phyloP scores from a whole-genome alignment of 2,888 invertebrate genomes.

The Sphaeridia pumilis region DNA sequence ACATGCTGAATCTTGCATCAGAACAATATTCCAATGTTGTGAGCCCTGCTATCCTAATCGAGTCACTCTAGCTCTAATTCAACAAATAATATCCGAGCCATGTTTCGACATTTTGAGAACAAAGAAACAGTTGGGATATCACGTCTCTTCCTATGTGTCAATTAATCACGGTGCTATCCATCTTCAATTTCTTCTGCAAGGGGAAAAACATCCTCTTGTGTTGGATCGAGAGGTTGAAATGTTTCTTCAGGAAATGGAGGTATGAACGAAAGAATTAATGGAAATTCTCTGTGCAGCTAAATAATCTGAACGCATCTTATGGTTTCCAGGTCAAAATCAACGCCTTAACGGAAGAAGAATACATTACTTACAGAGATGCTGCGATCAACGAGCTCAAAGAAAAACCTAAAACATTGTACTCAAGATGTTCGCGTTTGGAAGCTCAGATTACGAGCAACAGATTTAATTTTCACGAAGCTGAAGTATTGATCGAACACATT shows the following conservation, averaged over 20 bases:
- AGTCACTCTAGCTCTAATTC: slow-evolving; percentile 69
- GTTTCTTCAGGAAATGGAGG: slow-evolving; percentile 65
- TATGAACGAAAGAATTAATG: slow-evolving; percentile 40
- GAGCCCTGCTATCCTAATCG: slow-evolving; percentile 59
- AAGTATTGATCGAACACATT: not conserved
- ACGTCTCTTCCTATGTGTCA: slow-evolving; percentile 78
- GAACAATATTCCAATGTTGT: slow-evolving; percentile 77
- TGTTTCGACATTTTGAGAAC: slow-evolving; percentile 84
- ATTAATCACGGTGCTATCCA: slow-evolving; percentile 54
- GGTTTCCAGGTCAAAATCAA: slow-evolving; percentile 51
- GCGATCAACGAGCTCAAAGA: slow-evolving; percentile 70
- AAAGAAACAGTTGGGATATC: slow-evolving; percentile 86
- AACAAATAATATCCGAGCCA: slow-evolving; percentile 79
- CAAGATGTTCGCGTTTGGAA: slow-evolving; percentile 40
- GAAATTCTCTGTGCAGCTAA: not conserved
- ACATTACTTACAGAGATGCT: slow-evolving; percentile 67
- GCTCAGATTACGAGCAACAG: not conserved
- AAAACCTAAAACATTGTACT: slow-evolving; percentile 73
- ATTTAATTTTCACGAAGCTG: slow-evolving; percentile 2
- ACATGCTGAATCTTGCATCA: slow-evolving; percentile 79
- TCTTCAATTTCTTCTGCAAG: not conserved
- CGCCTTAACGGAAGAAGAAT: slow-evolving; percentile 66
- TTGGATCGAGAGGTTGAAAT: slow-evolving; percentile 77
- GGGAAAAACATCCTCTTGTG: slow-evolving; percentile 53
- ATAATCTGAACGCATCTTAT: not conserved